Evolutionary conservation across 1,140 invertebrate species (phyloP).

Genomic region (Drosophila nebulosa): DNA sequence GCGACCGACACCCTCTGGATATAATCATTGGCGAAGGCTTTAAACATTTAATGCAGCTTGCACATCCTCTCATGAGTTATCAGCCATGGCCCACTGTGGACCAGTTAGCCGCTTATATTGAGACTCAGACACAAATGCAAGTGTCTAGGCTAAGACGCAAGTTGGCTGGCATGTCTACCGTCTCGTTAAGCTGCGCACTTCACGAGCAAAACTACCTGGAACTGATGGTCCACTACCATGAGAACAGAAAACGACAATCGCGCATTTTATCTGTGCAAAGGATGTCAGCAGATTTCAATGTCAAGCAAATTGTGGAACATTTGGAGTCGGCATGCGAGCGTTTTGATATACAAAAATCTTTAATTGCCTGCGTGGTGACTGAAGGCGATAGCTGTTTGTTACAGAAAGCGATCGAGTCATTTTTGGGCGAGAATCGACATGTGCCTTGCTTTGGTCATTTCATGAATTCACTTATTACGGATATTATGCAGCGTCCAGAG

Average conservation of each 20-base stretch:
- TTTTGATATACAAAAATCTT: slow-evolving; percentile 38
- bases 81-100: slow-evolving; percentile 9
- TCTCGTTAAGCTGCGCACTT: slow-evolving; percentile 33
- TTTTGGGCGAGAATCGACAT: slow-evolving; percentile 31
- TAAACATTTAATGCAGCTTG: slow-evolving; percentile 14
- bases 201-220: slow-evolving; percentile 23
- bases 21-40: slow-evolving; percentile 34
- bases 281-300: slow-evolving; percentile 18
- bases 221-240: slow-evolving; percentile 31
- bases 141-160: slow-evolving; percentile 1
- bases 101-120: slow-evolving; percentile 13
- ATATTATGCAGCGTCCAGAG: slow-evolving; percentile 14
- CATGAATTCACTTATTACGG: slow-evolving; percentile 11
- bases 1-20: slow-evolving; percentile 26
- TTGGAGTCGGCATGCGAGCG: slow-evolving; percentile 28
- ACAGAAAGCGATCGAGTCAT: slow-evolving; percentile 11
- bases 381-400: slow-evolving; percentile 3
- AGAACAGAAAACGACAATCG: slow-evolving; percentile 8
- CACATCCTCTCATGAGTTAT: slow-evolving; percentile 6
- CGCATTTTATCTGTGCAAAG: slow-evolving; percentile 19
- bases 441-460: slow-evolving; percentile 37
- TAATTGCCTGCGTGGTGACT: slow-evolving; percentile 36
- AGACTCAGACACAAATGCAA: slow-evolving; percentile 12
- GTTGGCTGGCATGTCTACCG: slow-evolving; percentile 1
- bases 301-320: slow-evolving; percentile 21